These are phyloP conservation scores for Erythrolamprus reginae DNA, from an alignment of 2,113 vertebrate species.

Conservation along the genomic window DNA sequence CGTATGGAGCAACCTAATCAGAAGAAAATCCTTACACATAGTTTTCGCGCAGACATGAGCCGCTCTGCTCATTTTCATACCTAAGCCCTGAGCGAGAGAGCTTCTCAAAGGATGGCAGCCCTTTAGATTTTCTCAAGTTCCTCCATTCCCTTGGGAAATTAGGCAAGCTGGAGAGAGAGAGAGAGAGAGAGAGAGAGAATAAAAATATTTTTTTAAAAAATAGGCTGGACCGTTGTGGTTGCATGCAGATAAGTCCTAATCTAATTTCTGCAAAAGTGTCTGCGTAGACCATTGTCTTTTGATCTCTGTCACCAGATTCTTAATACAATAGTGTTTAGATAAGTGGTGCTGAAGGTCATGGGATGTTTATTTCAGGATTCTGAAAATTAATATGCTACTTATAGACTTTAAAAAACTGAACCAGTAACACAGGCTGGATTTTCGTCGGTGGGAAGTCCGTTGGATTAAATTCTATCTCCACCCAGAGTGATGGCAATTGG, in stretches of 20 bases:
- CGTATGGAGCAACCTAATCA: no score
- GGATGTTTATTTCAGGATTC: background rate
- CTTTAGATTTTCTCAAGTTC: background rate
- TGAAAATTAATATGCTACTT: background rate
- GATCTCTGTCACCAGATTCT: background rate
- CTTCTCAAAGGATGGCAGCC: background rate
- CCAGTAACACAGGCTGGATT: accelerated
- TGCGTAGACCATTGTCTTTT: background rate
- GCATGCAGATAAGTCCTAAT: conserved; percentile 11
- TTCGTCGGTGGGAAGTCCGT: background rate
- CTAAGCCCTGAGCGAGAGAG: background rate
- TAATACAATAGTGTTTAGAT: conserved; percentile 17
- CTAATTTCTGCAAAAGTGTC: background rate
- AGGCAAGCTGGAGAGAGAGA: no score
- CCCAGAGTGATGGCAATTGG: background rate
- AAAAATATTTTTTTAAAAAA: no score
- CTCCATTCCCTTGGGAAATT: background rate
- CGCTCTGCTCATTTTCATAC: background rate
- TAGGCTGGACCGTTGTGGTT: background rate
- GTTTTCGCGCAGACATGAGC: background rate
- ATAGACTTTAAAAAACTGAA: no score
- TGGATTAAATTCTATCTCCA: background rate
- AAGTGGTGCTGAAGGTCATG: background rate
- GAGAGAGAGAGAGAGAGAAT: no score
- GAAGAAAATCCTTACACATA: background rate